phyloP scores from a whole-genome alignment of 2,888 invertebrate genomes.

The Archips xylosteana region DNA sequence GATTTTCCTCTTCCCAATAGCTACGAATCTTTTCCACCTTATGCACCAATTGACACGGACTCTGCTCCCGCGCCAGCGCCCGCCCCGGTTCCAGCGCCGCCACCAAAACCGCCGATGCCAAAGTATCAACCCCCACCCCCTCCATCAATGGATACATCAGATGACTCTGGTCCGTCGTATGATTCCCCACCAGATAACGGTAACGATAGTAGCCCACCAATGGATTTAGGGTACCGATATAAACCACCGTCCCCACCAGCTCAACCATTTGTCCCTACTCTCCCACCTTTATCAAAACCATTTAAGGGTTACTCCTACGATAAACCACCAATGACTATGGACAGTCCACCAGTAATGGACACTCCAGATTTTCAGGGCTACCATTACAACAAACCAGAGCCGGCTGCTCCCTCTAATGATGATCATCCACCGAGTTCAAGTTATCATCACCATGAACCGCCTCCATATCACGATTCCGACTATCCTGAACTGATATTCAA shows the following conservation, averaged over 20 bases:
- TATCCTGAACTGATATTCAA: slow-evolving; percentile 71
- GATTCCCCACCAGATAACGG: slow-evolving; percentile 54
- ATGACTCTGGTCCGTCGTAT: slow-evolving; percentile 49
- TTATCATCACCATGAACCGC: slow-evolving; percentile 62
- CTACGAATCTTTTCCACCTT: slow-evolving; percentile 79
- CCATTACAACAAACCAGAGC: slow-evolving; percentile 63
- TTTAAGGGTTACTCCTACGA: slow-evolving; percentile 70
- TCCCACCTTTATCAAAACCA: slow-evolving; percentile 65
- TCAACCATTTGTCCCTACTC: slow-evolving; percentile 60
- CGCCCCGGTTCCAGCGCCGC: slow-evolving; percentile 45
- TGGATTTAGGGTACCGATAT: slow-evolving; percentile 69
- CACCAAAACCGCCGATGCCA: slow-evolving; percentile 43
- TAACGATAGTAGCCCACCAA: slow-evolving; percentile 53
- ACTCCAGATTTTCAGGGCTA: slow-evolving; percentile 61
- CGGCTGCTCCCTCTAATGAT: slow-evolving; percentile 54
- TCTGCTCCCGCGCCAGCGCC: slow-evolving; percentile 48
- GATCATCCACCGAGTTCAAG: slow-evolving; percentile 47
- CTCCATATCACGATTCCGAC: slow-evolving; percentile 60
- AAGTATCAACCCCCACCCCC: slow-evolving; percentile 53
- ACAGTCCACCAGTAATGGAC: slow-evolving; percentile 54
- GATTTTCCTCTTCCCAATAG: slow-evolving; percentile 70
- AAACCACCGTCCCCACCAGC: slow-evolving; percentile 62
- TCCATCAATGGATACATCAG: slow-evolving; percentile 49
- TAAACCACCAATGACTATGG: slow-evolving; percentile 65
- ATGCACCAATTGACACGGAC: slow-evolving; percentile 53